Conservation (phyloP, 2,888 invertebrate species). For the Marronus borbonicus region DNA sequence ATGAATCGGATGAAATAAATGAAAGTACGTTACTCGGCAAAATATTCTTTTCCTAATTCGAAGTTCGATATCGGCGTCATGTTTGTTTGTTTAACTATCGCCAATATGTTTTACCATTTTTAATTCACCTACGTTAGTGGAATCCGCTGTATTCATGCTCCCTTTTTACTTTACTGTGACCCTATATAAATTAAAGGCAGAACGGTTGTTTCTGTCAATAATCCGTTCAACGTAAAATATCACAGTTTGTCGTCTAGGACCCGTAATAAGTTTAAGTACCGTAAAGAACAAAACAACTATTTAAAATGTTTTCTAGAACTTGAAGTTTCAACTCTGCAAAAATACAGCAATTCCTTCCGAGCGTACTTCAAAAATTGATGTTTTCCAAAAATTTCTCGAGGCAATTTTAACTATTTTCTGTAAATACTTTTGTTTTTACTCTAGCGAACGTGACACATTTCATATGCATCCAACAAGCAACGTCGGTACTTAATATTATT, state of each 20-base stretch:
- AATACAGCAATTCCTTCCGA: conserved; percentile 10
- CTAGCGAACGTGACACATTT: too few species aligned
- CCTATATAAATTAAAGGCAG: neutral
- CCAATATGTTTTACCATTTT: too few species aligned
- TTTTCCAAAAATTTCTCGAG: conserved; percentile 15
- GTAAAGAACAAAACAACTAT: neutral
- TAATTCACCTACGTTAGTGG: too few species aligned
- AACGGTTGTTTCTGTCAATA: conserved; percentile 3
- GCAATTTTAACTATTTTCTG: neutral
- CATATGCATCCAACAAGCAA: too few species aligned
- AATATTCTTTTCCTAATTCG: too few species aligned
- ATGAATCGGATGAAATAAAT: too few species aligned
- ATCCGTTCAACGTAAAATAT: conserved; percentile 20
- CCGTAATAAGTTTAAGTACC: conserved; percentile 6
- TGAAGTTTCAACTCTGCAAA: neutral
- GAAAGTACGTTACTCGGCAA: too few species aligned
- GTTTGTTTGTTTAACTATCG: too few species aligned
- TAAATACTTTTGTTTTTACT: neutral
- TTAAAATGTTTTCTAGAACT: conserved; percentile 7
- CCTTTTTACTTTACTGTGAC: neutral
- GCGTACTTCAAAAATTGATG: conserved; percentile 20
- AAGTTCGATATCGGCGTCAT: too few species aligned
- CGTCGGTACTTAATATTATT: too few species aligned
- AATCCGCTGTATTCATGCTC: neutral
- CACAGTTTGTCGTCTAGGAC: conserved; percentile 9